Conservation (phyloP, 1,140 invertebrate genomes). For the Euglossa dilemma region DNA sequence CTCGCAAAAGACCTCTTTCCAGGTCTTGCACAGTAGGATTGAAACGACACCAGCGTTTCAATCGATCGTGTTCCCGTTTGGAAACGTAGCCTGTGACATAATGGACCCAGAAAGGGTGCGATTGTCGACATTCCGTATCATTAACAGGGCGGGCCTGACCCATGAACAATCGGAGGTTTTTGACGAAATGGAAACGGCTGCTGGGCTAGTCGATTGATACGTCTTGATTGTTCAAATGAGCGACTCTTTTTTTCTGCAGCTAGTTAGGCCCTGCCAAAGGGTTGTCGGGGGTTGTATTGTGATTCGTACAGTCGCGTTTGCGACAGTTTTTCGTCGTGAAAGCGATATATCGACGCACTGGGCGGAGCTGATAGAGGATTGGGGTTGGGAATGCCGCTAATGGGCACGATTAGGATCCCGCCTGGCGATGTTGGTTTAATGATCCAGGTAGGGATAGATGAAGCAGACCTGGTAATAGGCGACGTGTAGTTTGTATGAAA, state of each 20-base stretch:
- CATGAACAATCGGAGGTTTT: slow-evolving; percentile 43
- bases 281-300: not conserved
- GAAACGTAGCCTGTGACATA: not conserved
- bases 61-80: slow-evolving; percentile 43
- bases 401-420: not conserved
- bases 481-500: no score
- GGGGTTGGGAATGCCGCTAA: not conserved
- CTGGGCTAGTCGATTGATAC: slow-evolving; percentile 47
- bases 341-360: not conserved
- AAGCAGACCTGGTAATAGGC: no score
- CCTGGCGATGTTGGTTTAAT: not conserved
- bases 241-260: not conserved
- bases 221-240: slow-evolving; percentile 27
- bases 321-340: not conserved
- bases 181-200: slow-evolving; percentile 29
- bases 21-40: not conserved
- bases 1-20: no score
- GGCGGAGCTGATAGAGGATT: not conserved
- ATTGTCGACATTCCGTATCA: slow-evolving; percentile 40
- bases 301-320: not conserved
- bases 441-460: not conserved
- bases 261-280: not conserved
- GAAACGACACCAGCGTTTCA: not conserved
- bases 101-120: slow-evolving; percentile 28
- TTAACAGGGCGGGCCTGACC: slow-evolving; percentile 18